These are phyloP conservation scores for Calyptommatus sinebrachiatus DNA, from an alignment of 2,113 vertebrate species.

Conservation along the genomic window DNA sequence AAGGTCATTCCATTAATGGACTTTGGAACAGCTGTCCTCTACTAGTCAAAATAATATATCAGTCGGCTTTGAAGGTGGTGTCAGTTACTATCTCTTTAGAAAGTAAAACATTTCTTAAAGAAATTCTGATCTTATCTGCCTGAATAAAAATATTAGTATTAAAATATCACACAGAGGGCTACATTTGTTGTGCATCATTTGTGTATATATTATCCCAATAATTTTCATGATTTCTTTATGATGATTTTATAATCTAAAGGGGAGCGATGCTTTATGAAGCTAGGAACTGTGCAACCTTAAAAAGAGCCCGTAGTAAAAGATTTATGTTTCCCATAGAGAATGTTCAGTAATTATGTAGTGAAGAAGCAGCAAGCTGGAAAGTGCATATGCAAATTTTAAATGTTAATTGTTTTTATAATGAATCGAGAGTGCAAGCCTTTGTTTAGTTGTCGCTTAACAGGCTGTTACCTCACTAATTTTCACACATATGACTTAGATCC, in stretches of 20 bases:
- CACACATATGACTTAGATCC: background rate
- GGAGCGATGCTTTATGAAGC: slow-evolving; percentile 1
- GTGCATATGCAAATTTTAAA: background rate
- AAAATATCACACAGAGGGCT: background rate
- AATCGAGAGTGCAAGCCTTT: background rate
- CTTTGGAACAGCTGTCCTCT: too few species aligned
- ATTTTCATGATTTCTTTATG: background rate
- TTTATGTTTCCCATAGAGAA: slow-evolving; percentile 4
- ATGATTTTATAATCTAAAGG: background rate
- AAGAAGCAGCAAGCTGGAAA: slow-evolving; percentile 7
- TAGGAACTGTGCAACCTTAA: background rate
- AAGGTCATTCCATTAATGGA: too few species aligned
- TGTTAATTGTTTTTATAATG: slow-evolving; percentile 7
- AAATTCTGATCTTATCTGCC: background rate
- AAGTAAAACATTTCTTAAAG: slow-evolving; percentile 10
- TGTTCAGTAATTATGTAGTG: slow-evolving; percentile 1
- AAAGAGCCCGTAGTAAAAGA: background rate
- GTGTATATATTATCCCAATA: slow-evolving; percentile 11
- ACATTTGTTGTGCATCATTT: slow-evolving; percentile 6
- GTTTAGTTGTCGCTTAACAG: background rate
- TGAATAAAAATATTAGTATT: slow-evolving; percentile 14
- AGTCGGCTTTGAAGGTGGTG: too few species aligned
- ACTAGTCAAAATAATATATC: too few species aligned
- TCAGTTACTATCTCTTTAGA: too few species aligned
- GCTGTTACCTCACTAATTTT: background rate